Evolutionary conservation across 2,888 invertebrate species (phyloP).

Genomic region (Nebria salina): DNA sequence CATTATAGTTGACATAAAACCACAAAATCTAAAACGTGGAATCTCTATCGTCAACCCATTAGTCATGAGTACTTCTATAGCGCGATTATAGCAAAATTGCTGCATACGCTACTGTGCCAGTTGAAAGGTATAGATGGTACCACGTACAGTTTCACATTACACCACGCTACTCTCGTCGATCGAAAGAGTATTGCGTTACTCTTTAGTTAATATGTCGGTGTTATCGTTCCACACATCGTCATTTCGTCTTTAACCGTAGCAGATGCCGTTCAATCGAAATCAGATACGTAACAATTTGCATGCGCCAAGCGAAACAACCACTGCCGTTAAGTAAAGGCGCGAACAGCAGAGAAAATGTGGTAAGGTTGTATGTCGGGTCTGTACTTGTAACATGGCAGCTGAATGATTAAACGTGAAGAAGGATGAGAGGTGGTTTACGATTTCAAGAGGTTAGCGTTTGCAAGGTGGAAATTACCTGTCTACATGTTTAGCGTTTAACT

Average conservation of each 20-base stretch:
- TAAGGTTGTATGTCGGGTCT: background rate
- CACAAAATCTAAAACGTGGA: too few species aligned
- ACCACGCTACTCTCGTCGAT: background rate
- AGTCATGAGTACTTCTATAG: background rate
- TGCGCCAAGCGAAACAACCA: slow-evolving; percentile 4
- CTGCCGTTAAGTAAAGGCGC: background rate
- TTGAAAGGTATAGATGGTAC: background rate
- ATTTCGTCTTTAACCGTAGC: background rate
- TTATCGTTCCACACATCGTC: background rate
- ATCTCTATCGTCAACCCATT: too few species aligned
- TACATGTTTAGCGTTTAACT: background rate
- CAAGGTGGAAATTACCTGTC: background rate
- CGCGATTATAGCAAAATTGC: background rate
- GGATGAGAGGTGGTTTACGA: background rate
- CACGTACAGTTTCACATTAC: background rate
- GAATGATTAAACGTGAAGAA: background rate
- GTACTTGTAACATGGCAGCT: background rate
- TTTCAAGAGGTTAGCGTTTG: background rate
- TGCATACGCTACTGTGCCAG: background rate
- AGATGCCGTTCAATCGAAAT: slow-evolving; percentile 13
- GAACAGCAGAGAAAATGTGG: background rate
- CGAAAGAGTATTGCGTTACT: slow-evolving; percentile 6
- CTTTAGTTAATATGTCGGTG: background rate
- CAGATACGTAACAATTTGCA: slow-evolving; percentile 23
- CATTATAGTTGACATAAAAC: too few species aligned